phyloP scores from a whole-genome alignment of 2,888 invertebrate genomes.

The Dexiosoma caninum region DNA sequence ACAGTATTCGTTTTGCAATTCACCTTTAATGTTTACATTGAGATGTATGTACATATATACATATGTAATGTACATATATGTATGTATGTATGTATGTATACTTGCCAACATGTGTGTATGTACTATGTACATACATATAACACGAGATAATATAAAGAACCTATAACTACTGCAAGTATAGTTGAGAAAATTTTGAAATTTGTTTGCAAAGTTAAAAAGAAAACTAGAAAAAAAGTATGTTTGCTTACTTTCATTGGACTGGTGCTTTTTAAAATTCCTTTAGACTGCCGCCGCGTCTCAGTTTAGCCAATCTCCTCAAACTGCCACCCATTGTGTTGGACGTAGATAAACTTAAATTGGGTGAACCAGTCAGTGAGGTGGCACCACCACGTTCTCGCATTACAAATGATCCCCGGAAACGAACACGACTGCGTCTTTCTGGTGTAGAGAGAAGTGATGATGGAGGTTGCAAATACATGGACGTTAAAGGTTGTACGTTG shows the following conservation, averaged over 20 bases:
- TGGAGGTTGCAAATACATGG: constrained; percentile 48
- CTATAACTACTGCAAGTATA: background rate
- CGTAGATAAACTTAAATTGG: constrained; percentile 39
- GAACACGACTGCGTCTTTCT: constrained; percentile 70
- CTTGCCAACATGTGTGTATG: too few species aligned
- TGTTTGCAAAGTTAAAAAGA: background rate
- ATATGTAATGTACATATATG: too few species aligned
- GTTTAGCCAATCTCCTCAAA: constrained; percentile 70
- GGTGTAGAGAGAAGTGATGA: constrained; percentile 54
- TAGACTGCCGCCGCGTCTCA: constrained; percentile 73
- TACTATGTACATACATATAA: background rate
- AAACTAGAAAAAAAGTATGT: background rate
- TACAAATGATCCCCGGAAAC: constrained; percentile 70
- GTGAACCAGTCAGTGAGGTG: constrained; percentile 35
- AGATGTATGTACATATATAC: too few species aligned
- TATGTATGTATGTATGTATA: background rate
- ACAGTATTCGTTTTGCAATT: background rate
- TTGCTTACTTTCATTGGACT: background rate
- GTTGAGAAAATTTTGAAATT: background rate
- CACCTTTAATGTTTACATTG: background rate
- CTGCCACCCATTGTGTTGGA: constrained; percentile 47
- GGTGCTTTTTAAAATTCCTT: constrained; percentile 69
- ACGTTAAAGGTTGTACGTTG: constrained; percentile 30
- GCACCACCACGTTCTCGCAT: constrained; percentile 65
- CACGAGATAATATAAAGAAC: background rate